Evolutionary conservation across 1,140 invertebrate species (phyloP).

Genomic region (Thaumetopoea pityocampa): DNA sequence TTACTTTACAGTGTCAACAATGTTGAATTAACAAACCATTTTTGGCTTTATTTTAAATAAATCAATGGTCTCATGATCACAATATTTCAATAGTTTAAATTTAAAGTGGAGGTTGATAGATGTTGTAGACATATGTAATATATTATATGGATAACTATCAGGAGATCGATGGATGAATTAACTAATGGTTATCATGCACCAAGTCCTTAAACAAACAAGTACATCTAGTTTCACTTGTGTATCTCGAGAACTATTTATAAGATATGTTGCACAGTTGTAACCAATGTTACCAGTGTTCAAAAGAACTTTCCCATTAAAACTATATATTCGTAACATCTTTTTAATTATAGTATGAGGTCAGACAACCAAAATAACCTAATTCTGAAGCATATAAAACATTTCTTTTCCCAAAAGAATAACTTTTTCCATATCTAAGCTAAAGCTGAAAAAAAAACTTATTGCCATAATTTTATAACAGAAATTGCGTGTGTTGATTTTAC

Average conservation of each 20-base stretch:
- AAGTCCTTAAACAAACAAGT: constrained; percentile 12
- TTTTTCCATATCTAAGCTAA: constrained; percentile 35
- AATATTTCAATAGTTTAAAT: constrained; percentile 38
- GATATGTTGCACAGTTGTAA: constrained; percentile 15
- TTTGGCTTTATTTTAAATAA: constrained; percentile 60
- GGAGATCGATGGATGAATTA: constrained; percentile 15
- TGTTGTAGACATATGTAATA: constrained; percentile 2
- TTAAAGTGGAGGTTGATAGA: constrained; percentile 21
- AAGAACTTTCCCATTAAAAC: constrained; percentile 17
- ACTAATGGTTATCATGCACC: constrained; percentile 16
- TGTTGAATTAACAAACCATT: constrained; percentile 45
- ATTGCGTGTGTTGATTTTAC: constrained; percentile 40
- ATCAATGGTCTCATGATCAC: constrained; percentile 71
- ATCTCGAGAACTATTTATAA: constrained; percentile 10
- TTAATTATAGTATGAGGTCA: constrained; percentile 23
- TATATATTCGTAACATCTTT: constrained; percentile 15
- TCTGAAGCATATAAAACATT: constrained; percentile 55
- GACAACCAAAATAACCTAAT: constrained; percentile 46
- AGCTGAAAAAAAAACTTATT: constrained; percentile 41
- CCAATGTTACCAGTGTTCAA: constrained; percentile 7
- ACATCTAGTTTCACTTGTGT: constrained; percentile 12
- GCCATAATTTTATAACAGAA: constrained; percentile 25
- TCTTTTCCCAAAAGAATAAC: constrained; percentile 74
- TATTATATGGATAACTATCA: constrained; percentile 17
- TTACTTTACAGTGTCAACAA: constrained; percentile 51